These are phyloP conservation scores for Pachyseris speciosa DNA, from an alignment of 64 coral and sea anemone species.

Conservation along the genomic window DNA sequence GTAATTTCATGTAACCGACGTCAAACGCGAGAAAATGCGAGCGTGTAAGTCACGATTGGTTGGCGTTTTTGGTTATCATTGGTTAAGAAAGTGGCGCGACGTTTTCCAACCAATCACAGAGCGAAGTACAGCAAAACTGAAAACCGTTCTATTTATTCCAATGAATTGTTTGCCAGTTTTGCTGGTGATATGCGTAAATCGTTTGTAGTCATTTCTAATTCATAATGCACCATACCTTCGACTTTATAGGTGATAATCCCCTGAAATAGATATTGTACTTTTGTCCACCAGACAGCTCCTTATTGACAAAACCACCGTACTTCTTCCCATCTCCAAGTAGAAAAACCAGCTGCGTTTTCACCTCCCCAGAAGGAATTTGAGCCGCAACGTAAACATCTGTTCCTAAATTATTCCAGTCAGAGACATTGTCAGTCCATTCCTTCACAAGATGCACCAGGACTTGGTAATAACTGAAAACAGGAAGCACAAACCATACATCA, in stretches of 20 bases:
- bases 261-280: conserved; percentile 43
- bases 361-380: neutral
- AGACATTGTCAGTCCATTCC: neutral
- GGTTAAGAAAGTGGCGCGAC: too few species aligned
- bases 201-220: too few species aligned
- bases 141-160: too few species aligned
- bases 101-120: too few species aligned
- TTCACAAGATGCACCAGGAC: neutral
- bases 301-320: neutral
- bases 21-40: too few species aligned
- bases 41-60: too few species aligned
- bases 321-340: conserved; percentile 13
- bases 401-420: neutral
- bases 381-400: neutral
- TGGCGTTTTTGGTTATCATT: too few species aligned
- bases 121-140: too few species aligned
- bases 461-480: neutral
- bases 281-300: neutral
- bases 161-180: too few species aligned
- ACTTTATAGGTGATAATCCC: neutral
- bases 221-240: too few species aligned
- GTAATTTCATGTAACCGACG: too few species aligned
- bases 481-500: neutral
- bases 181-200: too few species aligned
- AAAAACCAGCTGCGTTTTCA: neutral